Base-by-base conservation (phyloP, 2,113 vertebrate genomes). In the Jacana jacana region DNA sequence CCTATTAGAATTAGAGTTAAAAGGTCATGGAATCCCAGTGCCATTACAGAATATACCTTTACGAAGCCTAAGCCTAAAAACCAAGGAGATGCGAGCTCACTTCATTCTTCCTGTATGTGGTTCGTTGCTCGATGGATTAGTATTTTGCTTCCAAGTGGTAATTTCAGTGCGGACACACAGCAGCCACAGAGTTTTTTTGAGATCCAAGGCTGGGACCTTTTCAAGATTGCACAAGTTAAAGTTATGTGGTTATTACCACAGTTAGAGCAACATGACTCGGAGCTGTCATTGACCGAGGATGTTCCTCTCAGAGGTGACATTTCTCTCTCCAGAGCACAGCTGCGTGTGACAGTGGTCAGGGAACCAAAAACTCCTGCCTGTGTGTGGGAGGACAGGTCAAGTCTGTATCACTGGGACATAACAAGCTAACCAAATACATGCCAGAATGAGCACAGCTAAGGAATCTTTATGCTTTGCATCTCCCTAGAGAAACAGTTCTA, bases 391-490 rank as follows among this genome's bases (percentile, higher is more conserved):
- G 88, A 86, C 60, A 81, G 40, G 35, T 75, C 13, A 66, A 23
- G 17, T 54, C 75, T 82, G 15, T 40, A 66, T 55, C 37, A 83
- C 44, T 19, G 27, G 17, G n/a, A n/a, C 76, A 58, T 46, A 78
- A 58, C 0, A 0, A 84, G 31, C 8, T 65, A 89, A 61, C 18
- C 33, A 37, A 48, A 24, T 5, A 17, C 0, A 3, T 8, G 2
- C 46, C 68, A 52, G 44, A 58, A 54, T 22, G 42, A 3, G 4
- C 37, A 35, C 40, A 58, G 51, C 13, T 37, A n/a, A 70, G 9
- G 30, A 72, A 76, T 52, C n/a, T 18, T 57, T 11, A 19, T 1
- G 2, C 20, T 72, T 14, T 48, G 25, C 24, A 27, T 58, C 19
- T 60, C 65, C 40, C 58, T 60, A 35, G 86, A 77, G 71, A 35